These are phyloP conservation scores for Mythimna pallens DNA, from an alignment of 2,888 invertebrate species.

Conservation along the genomic window DNA sequence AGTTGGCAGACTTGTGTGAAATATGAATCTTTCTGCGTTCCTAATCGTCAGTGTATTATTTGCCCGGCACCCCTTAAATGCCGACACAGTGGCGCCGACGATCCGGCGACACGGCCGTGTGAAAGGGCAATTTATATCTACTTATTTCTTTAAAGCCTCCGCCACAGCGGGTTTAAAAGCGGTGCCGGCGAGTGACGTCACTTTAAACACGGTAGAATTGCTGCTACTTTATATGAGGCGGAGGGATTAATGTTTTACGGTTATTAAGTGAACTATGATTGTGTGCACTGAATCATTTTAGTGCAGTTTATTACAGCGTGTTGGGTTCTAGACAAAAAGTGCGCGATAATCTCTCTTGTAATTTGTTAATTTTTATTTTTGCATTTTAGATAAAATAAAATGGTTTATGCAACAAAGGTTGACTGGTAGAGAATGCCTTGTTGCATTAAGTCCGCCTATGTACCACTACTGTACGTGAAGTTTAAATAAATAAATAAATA, in stretches of 20 bases:
- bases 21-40: neutral
- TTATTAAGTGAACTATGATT: neutral
- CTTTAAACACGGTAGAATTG: neutral
- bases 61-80: neutral
- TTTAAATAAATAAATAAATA: too few species aligned
- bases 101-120: conserved; percentile 25
- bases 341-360: too few species aligned
- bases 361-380: too few species aligned
- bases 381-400: too few species aligned
- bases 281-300: neutral
- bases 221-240: neutral
- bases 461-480: too few species aligned
- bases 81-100: conserved; percentile 33
- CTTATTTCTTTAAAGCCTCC: conserved; percentile 31
- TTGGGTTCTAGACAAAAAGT: too few species aligned
- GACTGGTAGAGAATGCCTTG: too few species aligned
- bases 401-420: too few species aligned
- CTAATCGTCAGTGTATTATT: conserved; percentile 5
- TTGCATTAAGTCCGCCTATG: too few species aligned
- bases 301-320: neutral
- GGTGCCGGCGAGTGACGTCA: conserved; percentile 28
- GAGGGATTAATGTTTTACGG: neutral
- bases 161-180: conserved; percentile 13
- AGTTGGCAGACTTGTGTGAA: neutral
- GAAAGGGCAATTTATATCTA: conserved; percentile 39